These are phyloP conservation scores for Tethya wilhelma DNA, from an alignment of 37 sponge, comb jelly and placozoan genomes.

Conservation along the genomic window DNA sequence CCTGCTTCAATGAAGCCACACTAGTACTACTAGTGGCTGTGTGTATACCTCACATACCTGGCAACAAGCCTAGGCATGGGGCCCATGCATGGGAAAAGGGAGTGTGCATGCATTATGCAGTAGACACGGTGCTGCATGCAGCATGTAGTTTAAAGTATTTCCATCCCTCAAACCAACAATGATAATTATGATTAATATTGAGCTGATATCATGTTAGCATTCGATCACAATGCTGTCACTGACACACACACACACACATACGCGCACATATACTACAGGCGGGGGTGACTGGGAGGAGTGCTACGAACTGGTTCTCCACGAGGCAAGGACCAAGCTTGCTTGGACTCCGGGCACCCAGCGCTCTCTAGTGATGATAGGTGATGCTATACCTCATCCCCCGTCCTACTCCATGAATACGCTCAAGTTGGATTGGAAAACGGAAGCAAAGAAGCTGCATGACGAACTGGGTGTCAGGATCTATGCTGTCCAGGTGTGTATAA, in stretches of 20 bases:
- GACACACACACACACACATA: too few relatives aligned
- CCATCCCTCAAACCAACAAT: too few relatives aligned
- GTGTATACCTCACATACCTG: too few relatives aligned
- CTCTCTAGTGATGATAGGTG: conserved; percentile 56
- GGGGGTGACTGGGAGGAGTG: conserved; percentile 42
- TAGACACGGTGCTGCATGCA: not conserved
- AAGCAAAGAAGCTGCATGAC: conserved; percentile 18
- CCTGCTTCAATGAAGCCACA: not conserved
- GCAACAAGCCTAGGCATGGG: too few relatives aligned
- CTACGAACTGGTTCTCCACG: conserved; percentile 38
- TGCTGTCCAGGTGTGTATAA: conserved; percentile 36
- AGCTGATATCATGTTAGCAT: too few relatives aligned
- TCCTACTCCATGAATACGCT: conserved; percentile 25
- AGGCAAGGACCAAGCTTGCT: conserved; percentile 24
- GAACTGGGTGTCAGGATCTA: conserved; percentile 44
- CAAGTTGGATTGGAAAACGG: conserved; percentile 32
- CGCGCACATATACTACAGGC: conserved; percentile 2
- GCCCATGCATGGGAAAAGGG: too few relatives aligned
- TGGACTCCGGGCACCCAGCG: conserved; percentile 38
- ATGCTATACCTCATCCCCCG: conserved; percentile 52
- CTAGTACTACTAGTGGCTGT: not conserved
- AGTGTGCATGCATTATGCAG: too few relatives aligned
- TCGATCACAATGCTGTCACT: too few relatives aligned
- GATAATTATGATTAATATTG: too few relatives aligned
- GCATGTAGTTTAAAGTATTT: too few relatives aligned